Evolutionary conservation across 2,113 vertebrate species (phyloP).

Genomic region (Mesoclemmys tuberculata): DNA sequence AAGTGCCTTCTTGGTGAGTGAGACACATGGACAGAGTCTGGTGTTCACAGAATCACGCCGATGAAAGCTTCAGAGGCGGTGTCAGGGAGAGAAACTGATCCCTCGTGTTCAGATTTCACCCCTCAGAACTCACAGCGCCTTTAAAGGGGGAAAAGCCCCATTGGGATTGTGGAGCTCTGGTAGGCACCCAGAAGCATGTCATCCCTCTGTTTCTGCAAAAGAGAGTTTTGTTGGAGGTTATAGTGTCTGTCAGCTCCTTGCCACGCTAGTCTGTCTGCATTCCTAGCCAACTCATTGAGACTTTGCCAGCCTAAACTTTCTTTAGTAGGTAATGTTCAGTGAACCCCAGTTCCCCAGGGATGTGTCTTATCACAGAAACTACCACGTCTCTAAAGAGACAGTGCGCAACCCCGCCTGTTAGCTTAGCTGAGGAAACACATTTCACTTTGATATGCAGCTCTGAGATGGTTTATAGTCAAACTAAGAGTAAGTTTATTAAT

Average conservation of each 20-base stretch:
- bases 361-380: neutral
- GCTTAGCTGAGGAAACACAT: too few species aligned
- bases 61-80: neutral
- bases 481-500: too few species aligned
- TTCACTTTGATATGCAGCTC: too few species aligned
- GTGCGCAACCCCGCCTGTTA: too few species aligned
- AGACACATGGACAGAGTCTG: neutral
- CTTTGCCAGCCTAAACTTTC: neutral
- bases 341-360: too few species aligned
- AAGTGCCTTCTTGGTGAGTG: neutral
- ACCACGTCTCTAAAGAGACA: neutral
- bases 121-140: neutral
- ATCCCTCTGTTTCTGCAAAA: too few species aligned
- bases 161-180: too few species aligned
- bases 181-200: too few species aligned
- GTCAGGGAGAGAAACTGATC: neutral
- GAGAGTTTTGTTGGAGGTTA: too few species aligned
- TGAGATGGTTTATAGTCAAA: too few species aligned
- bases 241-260: too few species aligned
- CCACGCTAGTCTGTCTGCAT: too few species aligned
- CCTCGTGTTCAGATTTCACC: neutral
- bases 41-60: neutral
- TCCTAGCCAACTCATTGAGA: neutral
- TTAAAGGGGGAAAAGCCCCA: neutral
- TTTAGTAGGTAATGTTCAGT: neutral